Evolutionary conservation across 2,888 invertebrate species (phyloP), one percentile per base, ranked within the genome.

Genomic region (Oxyteleia sp.): DNA sequence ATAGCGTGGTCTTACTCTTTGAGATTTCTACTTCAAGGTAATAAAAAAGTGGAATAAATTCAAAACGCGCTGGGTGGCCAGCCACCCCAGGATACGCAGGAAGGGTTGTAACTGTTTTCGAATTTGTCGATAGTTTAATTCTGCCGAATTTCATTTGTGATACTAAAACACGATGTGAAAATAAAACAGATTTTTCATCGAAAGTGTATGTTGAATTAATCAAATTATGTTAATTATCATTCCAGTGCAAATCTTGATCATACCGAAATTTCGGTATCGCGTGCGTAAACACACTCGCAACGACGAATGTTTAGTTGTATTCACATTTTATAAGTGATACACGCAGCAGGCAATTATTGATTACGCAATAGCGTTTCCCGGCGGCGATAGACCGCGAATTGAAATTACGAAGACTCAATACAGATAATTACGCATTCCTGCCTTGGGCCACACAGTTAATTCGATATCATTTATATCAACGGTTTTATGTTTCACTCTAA

Each of bases 401-500:
- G 82, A 74, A 80, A 68, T 76, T 51, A 78, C 66, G 49, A 79
- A 75, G 59, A 76, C 71, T 72, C 72, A 63, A 79, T 75, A 81
- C 75, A 63, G 69, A 68, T 81, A 85, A 85, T 83, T 79, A 61
- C 68, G 75, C 69, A 55, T 66, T 71, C 47, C 71, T 63, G 66
- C 78, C 76, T 78, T 82, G 71, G 81, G 72, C 79, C 47, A 51
- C 55, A 45, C 74, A 71, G 83, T 85, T 84, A 84, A 87, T 82
- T 72, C 45, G 45, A 84, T 66, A 85, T 84, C 78, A 84, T 78
- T 84, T 80, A 75, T 75, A 75, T 78, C 81, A 78, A 81, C 45
- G 79, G 59, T 72, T 83, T 76, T 72, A 74, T 68, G 57, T 74
- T 74, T 47, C 51, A 80, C 78, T 82, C 18, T 72, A 64, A 76